Conservation (phyloP, 2,113 vertebrate species). For the Tragelaphus scriptus region DNA sequence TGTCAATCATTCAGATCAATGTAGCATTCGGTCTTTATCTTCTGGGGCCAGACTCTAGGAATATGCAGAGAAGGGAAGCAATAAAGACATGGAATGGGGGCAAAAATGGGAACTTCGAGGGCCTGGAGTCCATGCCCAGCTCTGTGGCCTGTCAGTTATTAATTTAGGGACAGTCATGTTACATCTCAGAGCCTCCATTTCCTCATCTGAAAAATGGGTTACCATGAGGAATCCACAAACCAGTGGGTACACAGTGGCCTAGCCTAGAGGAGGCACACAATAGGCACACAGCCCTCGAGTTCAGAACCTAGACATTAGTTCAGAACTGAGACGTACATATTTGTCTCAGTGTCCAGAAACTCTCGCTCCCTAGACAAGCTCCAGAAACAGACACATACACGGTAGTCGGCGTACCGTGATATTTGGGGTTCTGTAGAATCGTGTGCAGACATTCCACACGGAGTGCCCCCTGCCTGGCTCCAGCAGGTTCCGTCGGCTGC, state of each 20-base stretch:
- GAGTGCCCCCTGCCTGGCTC: neutral
- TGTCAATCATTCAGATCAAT: fast-evolving
- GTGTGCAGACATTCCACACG: fast-evolving
- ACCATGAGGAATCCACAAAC: neutral
- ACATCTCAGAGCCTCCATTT: neutral
- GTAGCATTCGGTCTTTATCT: fast-evolving
- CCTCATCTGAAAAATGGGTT: neutral
- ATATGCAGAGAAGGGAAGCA: fast-evolving
- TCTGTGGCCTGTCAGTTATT: neutral
- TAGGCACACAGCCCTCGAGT: neutral
- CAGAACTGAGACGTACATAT: neutral
- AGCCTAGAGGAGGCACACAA: neutral
- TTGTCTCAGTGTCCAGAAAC: neutral
- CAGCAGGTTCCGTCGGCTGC: neutral
- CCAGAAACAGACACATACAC: neutral
- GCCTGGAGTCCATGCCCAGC: neutral
- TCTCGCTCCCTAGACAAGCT: neutral
- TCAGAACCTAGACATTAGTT: neutral
- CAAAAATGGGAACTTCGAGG: fast-evolving
- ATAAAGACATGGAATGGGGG: fast-evolving
- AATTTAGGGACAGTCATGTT: neutral
- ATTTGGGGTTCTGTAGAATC: neutral
- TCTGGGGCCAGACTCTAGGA: no score
- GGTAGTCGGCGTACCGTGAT: fast-evolving
- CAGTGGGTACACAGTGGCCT: fast-evolving